Evolutionary conservation across 2,888 invertebrate species (phyloP), one percentile per base, ranked within the genome.

Genomic region (Dynastes grantii): DNA sequence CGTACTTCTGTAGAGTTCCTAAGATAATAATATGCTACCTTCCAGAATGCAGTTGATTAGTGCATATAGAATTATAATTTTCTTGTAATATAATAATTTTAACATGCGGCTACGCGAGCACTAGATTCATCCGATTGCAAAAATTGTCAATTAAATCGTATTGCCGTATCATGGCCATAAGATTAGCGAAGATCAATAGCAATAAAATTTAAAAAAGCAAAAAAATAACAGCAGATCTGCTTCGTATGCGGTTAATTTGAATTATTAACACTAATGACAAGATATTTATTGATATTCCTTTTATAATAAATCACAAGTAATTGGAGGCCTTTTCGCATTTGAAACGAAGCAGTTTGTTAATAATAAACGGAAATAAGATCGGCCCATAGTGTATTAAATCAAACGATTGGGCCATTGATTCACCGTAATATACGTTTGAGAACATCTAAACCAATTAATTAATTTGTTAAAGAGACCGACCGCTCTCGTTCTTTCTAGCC

Each of bases 241-340:
- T 58, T 75, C 61, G 45, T 61, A 55, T 11, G n/a, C 61, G 58
- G 9, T 27, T 61, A 63, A 61, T 40, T 75, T 61, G 45, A 75
- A 75, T 75, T 75, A 75, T 40, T 61, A 58, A 75, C 13, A 75
- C 61, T 61, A 75, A 75, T 61, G 73, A 75, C 61, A 22, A 61
- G 61, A 75, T 75, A 75, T 75, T 75, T 75, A 75, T 75, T 8
- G 58, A 61, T 73, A 75, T 75, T 40, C 22, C 61, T 32, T 13
- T 61, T 75, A 75, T 1, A 68, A 75, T 75, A 75, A 75, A 75
- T 75, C 73, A 75, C 49, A 13, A 22, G 40, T 75, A 75, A 75
- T 75, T 75, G 73, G 73, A 61, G 73, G 61, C 40, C 32, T 75
- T 27, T 61, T 61, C 45, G 27, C 45, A 13, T 61, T 45, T 11